phyloP scores from a whole-genome alignment of 2,113 vertebrate species.

The Gnathonemus echidnorhynchus region DNA sequence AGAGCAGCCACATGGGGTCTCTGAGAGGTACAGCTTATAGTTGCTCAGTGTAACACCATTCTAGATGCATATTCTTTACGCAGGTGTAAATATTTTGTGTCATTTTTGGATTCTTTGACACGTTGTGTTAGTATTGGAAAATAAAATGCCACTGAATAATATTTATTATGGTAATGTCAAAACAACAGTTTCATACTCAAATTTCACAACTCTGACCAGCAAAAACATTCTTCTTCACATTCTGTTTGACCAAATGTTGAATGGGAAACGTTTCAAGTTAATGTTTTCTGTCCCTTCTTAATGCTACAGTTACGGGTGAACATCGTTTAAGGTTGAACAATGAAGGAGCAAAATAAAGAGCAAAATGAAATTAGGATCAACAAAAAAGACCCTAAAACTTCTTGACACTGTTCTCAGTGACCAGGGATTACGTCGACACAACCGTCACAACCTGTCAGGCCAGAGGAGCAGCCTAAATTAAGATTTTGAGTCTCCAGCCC shows the following conservation, averaged over 20 bases:
- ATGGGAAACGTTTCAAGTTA: background rate
- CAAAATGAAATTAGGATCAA: background rate
- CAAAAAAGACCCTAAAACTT: background rate
- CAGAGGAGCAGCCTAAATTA: background rate
- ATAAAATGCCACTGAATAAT: background rate
- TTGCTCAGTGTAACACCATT: background rate
- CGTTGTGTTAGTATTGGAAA: background rate
- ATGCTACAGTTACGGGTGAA: background rate
- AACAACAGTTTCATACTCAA: background rate
- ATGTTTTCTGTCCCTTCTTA: background rate
- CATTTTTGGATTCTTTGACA: background rate
- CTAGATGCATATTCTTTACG: background rate
- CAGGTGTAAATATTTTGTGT: background rate
- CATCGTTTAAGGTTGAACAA: background rate
- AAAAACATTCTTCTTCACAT: background rate
- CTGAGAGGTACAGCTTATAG: background rate
- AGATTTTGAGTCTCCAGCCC: background rate
- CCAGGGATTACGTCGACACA: background rate
- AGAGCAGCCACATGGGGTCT: background rate
- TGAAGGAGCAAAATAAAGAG: background rate
- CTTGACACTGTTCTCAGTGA: background rate
- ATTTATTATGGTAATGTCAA: background rate
- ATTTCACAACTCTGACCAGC: background rate
- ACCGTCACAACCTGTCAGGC: background rate
- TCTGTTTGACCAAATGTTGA: background rate